phyloP scores from a whole-genome alignment of 2,888 invertebrate genomes.

The Coleophora flavipennella region DNA sequence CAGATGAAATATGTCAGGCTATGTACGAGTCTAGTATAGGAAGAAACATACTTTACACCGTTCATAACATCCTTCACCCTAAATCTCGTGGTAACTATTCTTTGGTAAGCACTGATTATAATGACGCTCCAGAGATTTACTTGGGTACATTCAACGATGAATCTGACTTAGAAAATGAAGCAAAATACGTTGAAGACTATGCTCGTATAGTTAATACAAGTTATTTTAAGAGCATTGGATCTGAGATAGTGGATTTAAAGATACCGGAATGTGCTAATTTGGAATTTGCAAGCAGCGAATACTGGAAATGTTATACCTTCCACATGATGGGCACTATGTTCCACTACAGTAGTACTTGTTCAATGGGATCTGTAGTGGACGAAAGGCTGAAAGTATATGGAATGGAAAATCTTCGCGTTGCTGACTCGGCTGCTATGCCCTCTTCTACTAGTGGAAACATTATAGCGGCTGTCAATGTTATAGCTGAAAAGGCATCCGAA shows the following conservation, averaged over 20 bases:
- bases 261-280: constrained; percentile 18
- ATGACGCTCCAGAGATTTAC: constrained; percentile 20
- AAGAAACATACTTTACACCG: constrained; percentile 14
- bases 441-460: constrained; percentile 22
- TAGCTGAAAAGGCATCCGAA: constrained; percentile 30
- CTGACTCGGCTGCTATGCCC: constrained; percentile 23
- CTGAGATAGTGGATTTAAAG: constrained; percentile 17
- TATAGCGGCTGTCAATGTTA: constrained; percentile 23
- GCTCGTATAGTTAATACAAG: constrained; percentile 22
- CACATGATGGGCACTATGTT: constrained; percentile 22
- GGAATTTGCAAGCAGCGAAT: constrained; percentile 18
- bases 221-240: constrained; percentile 21
- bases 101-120: constrained; percentile 21
- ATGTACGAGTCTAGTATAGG: constrained; percentile 20
- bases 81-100: constrained; percentile 44
- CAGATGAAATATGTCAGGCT: constrained; percentile 21
- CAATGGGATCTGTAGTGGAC: constrained; percentile 30
- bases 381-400: constrained; percentile 20
- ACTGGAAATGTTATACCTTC: constrained; percentile 28
- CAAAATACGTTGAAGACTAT: constrained; percentile 20
- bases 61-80: constrained; percentile 17
- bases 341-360: constrained; percentile 27
- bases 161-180: constrained; percentile 20
- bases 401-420: constrained; percentile 20
- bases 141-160: constrained; percentile 21